Conservation (phyloP, 2,113 vertebrate species). For the Peromyscus polionotus region DNA sequence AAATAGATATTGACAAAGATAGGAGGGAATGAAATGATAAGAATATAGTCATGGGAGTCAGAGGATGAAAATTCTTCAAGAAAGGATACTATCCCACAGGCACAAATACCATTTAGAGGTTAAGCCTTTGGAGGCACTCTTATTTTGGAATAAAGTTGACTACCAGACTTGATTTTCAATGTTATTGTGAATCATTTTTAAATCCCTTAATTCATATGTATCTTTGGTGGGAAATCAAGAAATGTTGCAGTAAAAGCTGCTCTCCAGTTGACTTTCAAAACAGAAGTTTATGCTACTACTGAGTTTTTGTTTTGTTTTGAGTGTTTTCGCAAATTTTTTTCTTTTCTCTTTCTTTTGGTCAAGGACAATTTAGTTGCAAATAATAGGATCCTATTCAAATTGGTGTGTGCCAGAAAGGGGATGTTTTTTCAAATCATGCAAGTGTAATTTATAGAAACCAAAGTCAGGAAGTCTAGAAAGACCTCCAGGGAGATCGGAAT, state of each 20-base stretch:
- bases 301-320: constrained; percentile 68
- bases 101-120: constrained; percentile 51
- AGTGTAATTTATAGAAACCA: constrained; percentile 72
- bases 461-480: constrained; percentile 76
- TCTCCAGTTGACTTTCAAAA: constrained; percentile 71
- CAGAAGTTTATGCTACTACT: constrained; percentile 57
- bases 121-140: constrained; percentile 50
- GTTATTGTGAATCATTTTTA: constrained; percentile 74
- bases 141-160: constrained; percentile 61
- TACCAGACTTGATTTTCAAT: constrained; percentile 52
- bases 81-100: not conserved
- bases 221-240: constrained; percentile 75
- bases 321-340: constrained; percentile 51
- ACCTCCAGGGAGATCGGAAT: constrained; percentile 60
- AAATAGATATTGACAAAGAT: constrained; percentile 14
- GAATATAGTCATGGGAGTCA: not conserved
- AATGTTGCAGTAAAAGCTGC: constrained; percentile 57
- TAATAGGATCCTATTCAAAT: constrained; percentile 76
- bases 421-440: constrained; percentile 75
- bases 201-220: constrained; percentile 78
- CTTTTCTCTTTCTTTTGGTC: constrained; percentile 47
- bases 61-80: constrained; percentile 37
- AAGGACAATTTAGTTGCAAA: constrained; percentile 76
- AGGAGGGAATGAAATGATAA: constrained; percentile 22
- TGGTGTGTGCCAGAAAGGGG: constrained; percentile 67